Evolutionary conservation across 2,797 vertebrate genomes (phyloP).

Genomic region (Naso thynnoides): DNA sequence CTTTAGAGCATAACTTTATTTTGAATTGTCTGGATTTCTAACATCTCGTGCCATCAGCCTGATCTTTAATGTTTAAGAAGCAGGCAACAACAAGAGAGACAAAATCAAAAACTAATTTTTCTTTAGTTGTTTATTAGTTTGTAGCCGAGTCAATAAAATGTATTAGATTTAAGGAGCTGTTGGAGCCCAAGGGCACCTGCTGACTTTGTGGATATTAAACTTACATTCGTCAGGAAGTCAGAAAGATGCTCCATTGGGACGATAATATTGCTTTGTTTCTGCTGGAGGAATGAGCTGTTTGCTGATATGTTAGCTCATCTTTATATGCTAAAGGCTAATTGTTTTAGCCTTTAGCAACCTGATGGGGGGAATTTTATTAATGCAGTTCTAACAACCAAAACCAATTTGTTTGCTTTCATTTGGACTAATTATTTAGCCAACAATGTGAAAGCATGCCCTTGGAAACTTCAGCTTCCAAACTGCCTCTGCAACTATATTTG

Average conservation of each 20-base stretch:
- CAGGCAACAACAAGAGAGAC: neutral
- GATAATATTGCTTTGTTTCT: conserved; percentile 5
- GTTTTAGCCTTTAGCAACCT: neutral
- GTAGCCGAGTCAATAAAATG: neutral
- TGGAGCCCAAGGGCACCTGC: neutral
- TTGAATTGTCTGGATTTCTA: neutral
- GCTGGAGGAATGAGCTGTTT: neutral
- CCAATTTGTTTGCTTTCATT: conserved; percentile 17
- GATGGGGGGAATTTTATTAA: neutral
- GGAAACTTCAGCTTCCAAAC: conserved; percentile 1
- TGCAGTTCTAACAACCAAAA: conserved; percentile 18
- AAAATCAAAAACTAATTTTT: neutral
- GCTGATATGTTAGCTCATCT: neutral
- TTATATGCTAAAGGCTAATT: conserved; percentile 5
- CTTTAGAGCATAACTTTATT: no score
- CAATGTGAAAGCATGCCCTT: neutral
- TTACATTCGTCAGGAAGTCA: neutral
- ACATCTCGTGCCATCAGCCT: neutral
- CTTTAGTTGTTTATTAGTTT: conserved; percentile 10
- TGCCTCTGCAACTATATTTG: conserved; percentile 4
- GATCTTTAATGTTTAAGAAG: neutral
- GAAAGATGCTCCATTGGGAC: neutral
- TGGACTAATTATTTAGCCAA: neutral
- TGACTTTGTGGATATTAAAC: conserved; percentile 4
- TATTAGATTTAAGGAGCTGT: neutral